Base-by-base conservation (phyloP, 2,113 vertebrate species). In the Nesoenas mayeri region DNA sequence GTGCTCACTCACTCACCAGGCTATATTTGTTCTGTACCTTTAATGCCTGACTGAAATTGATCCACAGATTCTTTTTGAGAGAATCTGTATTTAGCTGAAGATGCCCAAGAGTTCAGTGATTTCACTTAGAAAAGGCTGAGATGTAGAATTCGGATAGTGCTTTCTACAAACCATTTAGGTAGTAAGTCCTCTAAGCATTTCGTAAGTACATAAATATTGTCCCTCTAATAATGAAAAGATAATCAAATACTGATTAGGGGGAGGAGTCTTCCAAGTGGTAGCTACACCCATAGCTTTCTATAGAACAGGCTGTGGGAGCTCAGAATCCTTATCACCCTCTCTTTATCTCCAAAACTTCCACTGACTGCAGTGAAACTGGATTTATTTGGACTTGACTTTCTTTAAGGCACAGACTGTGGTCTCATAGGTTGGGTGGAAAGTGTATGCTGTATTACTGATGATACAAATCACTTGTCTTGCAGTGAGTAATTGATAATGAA, bases 381-480 rank as follows among this genome's bases (percentile, higher is more conserved):
- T 1, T 2, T 38, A 40, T 88, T 71, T 83, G 0, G 9, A 29
- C 36, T 58, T 4, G 0, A 0, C 13, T 72, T 79, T 38, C 13
- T 72, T 75, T 38, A 40, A 66, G 50, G n/a, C 25, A 62, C 50
- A 85, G 34, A 87, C 24, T 1, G 6, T 84, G 2, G 38, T 73
- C 13, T 88, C 9, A 38, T 6, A 31, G 12, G 14, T 12, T 8
- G 40, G 7, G 8, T 66, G 11, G 21, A 57, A 89, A 77, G 32
- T 44, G 3, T 34, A 1, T 60, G 20, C 34, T 1, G 1, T 36
- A 26, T 16, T 85, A 10, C 24, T 69, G 34, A 31, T 44, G n/a
- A 56, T 50, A 91, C 75, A 71, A 64, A 61, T 25, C 25, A 31
- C 12, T 88, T 89, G 20, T 25, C 44, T 82, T 78, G 22, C 40